Conservation (phyloP, 2,797 vertebrate species). For the Psittacula echo region DNA sequence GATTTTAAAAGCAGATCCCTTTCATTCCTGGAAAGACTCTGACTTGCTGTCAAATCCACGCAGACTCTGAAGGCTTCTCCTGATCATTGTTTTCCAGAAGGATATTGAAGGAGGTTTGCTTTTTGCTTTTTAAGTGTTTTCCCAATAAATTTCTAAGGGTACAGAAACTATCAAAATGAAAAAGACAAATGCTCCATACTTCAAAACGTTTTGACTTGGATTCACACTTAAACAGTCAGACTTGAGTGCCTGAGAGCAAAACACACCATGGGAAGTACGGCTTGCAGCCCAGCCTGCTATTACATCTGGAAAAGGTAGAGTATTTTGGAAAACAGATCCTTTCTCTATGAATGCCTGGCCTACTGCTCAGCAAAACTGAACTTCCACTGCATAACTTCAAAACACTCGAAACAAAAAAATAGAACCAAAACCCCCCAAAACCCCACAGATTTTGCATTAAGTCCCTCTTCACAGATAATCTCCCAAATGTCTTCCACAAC, state of each 20-base stretch:
- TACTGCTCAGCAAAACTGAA: not conserved
- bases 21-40: not conserved
- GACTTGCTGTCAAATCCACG: not conserved
- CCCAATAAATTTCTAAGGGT: not conserved
- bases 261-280: not conserved
- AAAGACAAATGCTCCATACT: not conserved
- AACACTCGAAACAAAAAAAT: not conserved
- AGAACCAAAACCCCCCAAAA: not conserved
- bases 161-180: not conserved
- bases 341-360: not conserved
- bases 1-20: not conserved
- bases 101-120: not conserved
- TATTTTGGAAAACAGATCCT: not conserved
- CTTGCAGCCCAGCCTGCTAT: not conserved
- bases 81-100: not conserved
- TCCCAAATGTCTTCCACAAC: not conserved
- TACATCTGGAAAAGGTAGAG: not conserved
- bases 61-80: not conserved
- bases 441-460: not conserved
- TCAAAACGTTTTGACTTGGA: not conserved
- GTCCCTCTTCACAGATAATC: not conserved
- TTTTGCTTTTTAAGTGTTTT: not conserved
- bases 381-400: not conserved
- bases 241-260: not conserved
- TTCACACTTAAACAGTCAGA: not conserved